These are phyloP conservation scores for Nycticryphes semicollaris DNA, from an alignment of 2,113 vertebrate genomes.

Conservation along the genomic window DNA sequence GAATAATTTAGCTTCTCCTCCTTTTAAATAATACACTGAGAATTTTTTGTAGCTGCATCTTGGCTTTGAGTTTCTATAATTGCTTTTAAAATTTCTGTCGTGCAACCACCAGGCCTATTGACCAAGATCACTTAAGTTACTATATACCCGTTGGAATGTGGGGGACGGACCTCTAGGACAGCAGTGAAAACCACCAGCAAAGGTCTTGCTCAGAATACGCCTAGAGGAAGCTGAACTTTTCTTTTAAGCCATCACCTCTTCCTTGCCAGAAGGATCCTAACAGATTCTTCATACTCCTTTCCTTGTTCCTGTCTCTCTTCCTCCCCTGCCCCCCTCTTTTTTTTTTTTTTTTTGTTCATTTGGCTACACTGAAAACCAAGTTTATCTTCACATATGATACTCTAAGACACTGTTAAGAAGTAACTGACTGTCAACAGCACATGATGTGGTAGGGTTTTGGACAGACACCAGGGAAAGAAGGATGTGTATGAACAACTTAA, in stretches of 20 bases:
- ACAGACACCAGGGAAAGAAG: background rate
- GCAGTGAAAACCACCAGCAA: background rate
- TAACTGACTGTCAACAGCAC: background rate
- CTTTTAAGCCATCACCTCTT: background rate
- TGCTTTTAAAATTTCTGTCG: background rate
- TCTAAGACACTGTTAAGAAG: background rate
- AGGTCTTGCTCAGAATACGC: background rate
- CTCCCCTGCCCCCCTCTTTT: accelerated
- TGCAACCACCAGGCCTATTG: background rate
- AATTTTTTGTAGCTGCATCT: background rate
- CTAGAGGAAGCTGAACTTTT: background rate
- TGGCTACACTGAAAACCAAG: background rate
- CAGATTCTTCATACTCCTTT: background rate
- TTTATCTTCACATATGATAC: background rate
- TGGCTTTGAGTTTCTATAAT: background rate
- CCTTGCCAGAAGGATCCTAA: background rate
- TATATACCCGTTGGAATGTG: background rate
- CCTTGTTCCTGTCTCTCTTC: background rate
- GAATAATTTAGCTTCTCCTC: background rate
- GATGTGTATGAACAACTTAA: background rate
- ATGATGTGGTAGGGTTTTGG: background rate
- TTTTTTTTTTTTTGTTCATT: background rate
- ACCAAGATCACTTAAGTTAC: background rate
- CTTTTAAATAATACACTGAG: slow-evolving; percentile 1
- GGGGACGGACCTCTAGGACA: background rate